These are phyloP conservation scores for Pteria penguin DNA, from an alignment of 2,888 invertebrate genomes.

Conservation along the genomic window DNA sequence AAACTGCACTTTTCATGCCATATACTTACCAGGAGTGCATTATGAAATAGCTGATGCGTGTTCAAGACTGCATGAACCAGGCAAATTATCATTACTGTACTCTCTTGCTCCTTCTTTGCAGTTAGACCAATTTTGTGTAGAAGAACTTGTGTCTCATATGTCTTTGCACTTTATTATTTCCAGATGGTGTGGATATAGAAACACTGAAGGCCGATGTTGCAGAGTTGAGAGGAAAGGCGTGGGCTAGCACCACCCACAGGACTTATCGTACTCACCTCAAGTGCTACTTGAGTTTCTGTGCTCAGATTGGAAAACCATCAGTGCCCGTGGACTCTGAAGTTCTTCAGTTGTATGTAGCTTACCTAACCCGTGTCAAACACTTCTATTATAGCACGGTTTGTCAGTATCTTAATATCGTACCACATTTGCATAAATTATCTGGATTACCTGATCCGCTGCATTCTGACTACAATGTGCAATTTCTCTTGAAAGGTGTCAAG, in stretches of 20 bases:
- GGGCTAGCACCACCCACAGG: constrained; percentile 1
- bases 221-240: constrained; percentile 9
- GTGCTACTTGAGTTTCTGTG: no score
- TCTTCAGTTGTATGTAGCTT: constrained; percentile 9
- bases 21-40: neutral
- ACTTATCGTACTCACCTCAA: neutral
- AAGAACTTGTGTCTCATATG: no score
- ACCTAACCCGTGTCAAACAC: neutral
- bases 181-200: no score
- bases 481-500: constrained; percentile 16
- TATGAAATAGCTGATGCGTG: constrained; percentile 8
- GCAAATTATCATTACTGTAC: no score
- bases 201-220: constrained; percentile 7
- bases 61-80: constrained; percentile 20
- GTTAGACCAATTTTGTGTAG: no score
- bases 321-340: no score
- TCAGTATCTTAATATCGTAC: constrained; percentile 23
- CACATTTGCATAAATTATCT: constrained; percentile 21
- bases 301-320: no score
- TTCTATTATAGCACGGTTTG: no score
- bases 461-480: constrained; percentile 1
- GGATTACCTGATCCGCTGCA: constrained; percentile 10
- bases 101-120: no score
- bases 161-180: no score
- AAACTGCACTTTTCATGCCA: constrained; percentile 14